Conservation (phyloP, 2,888 invertebrate genomes). For the Coremacera marginata region DNA sequence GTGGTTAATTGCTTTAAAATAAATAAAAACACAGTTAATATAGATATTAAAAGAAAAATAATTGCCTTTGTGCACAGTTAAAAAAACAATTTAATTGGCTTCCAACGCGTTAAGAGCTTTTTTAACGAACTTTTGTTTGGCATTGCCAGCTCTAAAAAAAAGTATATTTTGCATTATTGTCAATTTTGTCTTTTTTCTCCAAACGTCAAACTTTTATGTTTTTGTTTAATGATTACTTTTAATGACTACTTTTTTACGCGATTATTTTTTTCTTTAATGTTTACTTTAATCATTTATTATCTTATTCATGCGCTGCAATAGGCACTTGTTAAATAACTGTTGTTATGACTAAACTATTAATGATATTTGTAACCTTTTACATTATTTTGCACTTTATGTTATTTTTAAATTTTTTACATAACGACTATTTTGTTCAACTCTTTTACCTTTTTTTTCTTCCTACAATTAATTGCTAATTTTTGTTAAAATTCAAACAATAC, state of each 20-base stretch:
- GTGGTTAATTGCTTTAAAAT: background rate
- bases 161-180: background rate
- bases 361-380: background rate
- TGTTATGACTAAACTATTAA: background rate
- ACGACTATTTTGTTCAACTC: background rate
- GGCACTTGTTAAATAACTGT: background rate
- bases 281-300: background rate
- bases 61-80: background rate
- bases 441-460: too few species aligned
- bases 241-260: background rate
- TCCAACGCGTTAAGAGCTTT: background rate
- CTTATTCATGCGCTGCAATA: background rate
- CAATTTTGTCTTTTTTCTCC: background rate
- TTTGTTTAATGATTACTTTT: background rate
- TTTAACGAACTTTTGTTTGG: background rate
- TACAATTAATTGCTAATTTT: background rate
- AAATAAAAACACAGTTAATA: background rate
- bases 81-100: constrained; percentile 14
- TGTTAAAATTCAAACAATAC: background rate
- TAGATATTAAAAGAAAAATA: background rate
- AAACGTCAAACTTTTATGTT: background rate
- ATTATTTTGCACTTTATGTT: background rate
- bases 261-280: background rate
- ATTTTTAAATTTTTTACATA: background rate
- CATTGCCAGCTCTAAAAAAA: background rate